Percentiles rank a stretch among this genome's conserved stretches.
phyloP scores from a whole-genome alignment of 2,888 invertebrate genomes.

The Brenthis ino region DNA sequence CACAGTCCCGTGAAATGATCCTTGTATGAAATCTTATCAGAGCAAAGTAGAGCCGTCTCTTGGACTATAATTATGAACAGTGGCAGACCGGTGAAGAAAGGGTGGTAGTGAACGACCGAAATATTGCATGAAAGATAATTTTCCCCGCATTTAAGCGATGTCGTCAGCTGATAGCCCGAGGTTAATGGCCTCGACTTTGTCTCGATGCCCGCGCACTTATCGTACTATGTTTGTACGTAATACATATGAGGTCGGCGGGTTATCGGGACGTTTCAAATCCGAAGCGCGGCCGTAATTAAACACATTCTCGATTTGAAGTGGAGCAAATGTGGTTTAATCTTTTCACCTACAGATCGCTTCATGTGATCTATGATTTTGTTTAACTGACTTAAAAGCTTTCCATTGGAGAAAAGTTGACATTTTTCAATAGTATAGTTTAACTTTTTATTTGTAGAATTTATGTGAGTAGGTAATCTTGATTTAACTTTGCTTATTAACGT shows the following conservation, averaged over 20 bases:
- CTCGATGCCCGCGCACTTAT: slow-evolving; percentile 69
- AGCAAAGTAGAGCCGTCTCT: neutral
- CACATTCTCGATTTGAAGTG: slow-evolving; percentile 30
- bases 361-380: neutral
- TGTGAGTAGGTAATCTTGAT: too few species aligned
- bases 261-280: slow-evolving; percentile 57
- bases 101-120: slow-evolving; percentile 67
- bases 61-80: slow-evolving; percentile 1
- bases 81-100: slow-evolving; percentile 36
- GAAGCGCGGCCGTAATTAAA: slow-evolving; percentile 34
- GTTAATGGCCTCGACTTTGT: slow-evolving; percentile 77
- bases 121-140: slow-evolving; percentile 73
- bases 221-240: slow-evolving; percentile 50
- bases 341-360: neutral
- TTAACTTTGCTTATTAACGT: too few species aligned
- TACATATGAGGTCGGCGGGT: slow-evolving; percentile 64
- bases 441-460: too few species aligned
- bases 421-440: too few species aligned
- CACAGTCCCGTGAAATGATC: neutral
- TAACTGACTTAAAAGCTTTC: neutral
- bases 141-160: slow-evolving; percentile 67
- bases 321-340: slow-evolving; percentile 24
- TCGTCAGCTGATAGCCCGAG: slow-evolving; percentile 79
- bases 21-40: neutral
- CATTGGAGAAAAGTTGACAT: neutral